Percentiles rank a stretch among this genome's conserved stretches.
phyloP scores from a whole-genome alignment of 2,797 vertebrate genomes.

The Alcedo quadribrachys region DNA sequence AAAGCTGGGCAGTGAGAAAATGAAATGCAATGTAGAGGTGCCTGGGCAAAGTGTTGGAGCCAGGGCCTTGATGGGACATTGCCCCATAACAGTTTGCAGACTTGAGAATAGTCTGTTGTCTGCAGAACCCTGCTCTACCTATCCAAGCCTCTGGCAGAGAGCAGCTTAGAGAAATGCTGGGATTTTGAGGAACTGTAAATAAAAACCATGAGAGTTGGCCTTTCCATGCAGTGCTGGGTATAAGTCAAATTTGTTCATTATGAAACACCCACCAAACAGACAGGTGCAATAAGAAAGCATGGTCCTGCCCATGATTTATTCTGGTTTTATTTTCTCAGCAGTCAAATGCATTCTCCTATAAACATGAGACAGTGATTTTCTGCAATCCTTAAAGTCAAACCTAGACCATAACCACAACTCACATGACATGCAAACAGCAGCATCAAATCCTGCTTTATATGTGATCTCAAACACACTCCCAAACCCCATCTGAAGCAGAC shows the following conservation, averaged over 20 bases:
- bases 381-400: constrained; percentile 17
- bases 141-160: background rate
- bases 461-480: background rate
- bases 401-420: constrained; percentile 24
- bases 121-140: background rate
- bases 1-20: background rate
- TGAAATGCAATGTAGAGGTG: fast-evolving
- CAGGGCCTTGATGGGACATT: background rate
- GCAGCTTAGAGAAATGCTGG: fast-evolving
- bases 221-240: fast-evolving
- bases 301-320: background rate
- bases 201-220: background rate
- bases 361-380: background rate
- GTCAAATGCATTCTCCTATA: background rate
- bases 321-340: background rate
- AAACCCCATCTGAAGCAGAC: background rate
- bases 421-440: background rate
- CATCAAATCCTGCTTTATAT: background rate
- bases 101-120: background rate
- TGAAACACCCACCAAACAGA: background rate
- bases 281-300: background rate
- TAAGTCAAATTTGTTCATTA: fast-evolving
- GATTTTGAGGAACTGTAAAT: background rate
- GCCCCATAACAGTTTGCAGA: background rate
- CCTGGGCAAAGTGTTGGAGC: background rate